Evolutionary conservation across 2,888 invertebrate species (phyloP).

Genomic region (Mythimna ferrago): DNA sequence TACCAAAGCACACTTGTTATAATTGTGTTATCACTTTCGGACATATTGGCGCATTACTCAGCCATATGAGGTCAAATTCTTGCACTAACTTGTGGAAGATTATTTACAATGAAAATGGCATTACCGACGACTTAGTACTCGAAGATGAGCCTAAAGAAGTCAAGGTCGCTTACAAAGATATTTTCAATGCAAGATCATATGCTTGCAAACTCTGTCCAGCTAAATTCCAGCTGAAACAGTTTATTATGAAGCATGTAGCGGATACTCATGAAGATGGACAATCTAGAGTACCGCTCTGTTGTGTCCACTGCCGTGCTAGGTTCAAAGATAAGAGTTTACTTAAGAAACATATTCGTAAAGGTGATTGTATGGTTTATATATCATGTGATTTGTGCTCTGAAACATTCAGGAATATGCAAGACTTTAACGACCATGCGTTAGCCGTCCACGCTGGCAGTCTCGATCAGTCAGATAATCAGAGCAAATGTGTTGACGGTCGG

Average conservation of each 20-base stretch:
- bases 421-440: constrained; percentile 88
- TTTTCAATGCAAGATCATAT: constrained; percentile 88
- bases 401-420: constrained; percentile 85
- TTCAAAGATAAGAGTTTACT: constrained; percentile 86
- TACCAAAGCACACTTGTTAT: constrained; percentile 92
- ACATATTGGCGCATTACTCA: constrained; percentile 88
- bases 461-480: constrained; percentile 82
- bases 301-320: constrained; percentile 85
- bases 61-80: constrained; percentile 88
- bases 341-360: constrained; percentile 88
- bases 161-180: constrained; percentile 87
- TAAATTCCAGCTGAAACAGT: constrained; percentile 88
- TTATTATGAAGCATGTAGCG: constrained; percentile 88
- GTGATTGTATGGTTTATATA: constrained; percentile 91
- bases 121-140: constrained; percentile 86
- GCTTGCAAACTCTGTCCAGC: constrained; percentile 88
- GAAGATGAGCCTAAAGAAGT: constrained; percentile 82
- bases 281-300: constrained; percentile 81
- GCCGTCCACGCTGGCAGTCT: constrained; percentile 85
- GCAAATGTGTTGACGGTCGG: constrained; percentile 86
- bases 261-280: constrained; percentile 89
- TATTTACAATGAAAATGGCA: constrained; percentile 87
- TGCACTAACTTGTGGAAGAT: constrained; percentile 89
- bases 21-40: constrained; percentile 91
- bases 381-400: constrained; percentile 88